A percentile compares a stretch with the other conserved stretches of the same genome.
Conservation (phyloP, 2,888 invertebrate species). For the Microplitis manilae region DNA sequence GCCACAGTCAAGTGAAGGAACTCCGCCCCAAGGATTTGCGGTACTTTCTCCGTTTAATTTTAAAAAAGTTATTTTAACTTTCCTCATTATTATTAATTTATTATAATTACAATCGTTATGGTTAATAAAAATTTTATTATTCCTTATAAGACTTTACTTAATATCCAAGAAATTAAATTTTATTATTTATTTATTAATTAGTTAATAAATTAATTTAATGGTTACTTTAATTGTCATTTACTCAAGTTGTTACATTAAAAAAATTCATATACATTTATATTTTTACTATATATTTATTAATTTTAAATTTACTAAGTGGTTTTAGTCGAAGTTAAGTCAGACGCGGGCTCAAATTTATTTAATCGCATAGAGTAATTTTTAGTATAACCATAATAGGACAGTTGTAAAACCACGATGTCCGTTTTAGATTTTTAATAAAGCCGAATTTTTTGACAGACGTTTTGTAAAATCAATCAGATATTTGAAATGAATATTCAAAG, state of each 20-base stretch:
- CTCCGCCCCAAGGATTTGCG: constrained; percentile 20
- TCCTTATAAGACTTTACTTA: background rate
- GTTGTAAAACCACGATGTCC: too few species aligned
- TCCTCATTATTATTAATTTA: constrained; percentile 17
- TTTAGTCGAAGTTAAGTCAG: background rate
- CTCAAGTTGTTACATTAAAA: too few species aligned
- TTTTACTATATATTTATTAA: background rate
- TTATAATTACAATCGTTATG: constrained; percentile 18
- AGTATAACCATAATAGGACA: too few species aligned
- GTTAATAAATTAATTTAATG: too few species aligned
- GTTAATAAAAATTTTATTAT: background rate
- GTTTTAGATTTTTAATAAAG: too few species aligned
- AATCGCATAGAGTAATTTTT: too few species aligned
- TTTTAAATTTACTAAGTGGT: background rate
- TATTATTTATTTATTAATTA: background rate
- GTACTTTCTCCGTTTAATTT: constrained; percentile 12
- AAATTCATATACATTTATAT: too few species aligned
- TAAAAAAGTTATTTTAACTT: constrained; percentile 15
- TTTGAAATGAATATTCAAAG: background rate
- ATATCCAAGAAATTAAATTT: background rate
- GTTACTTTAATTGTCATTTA: too few species aligned
- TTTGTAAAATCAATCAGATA: background rate
- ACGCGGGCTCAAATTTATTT: too few species aligned
- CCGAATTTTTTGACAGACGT: background rate
- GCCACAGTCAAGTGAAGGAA: constrained; percentile 1